These are phyloP conservation scores for Pseudomugil gertrudae DNA, from an alignment of 2,797 vertebrate species.

Conservation along the genomic window DNA sequence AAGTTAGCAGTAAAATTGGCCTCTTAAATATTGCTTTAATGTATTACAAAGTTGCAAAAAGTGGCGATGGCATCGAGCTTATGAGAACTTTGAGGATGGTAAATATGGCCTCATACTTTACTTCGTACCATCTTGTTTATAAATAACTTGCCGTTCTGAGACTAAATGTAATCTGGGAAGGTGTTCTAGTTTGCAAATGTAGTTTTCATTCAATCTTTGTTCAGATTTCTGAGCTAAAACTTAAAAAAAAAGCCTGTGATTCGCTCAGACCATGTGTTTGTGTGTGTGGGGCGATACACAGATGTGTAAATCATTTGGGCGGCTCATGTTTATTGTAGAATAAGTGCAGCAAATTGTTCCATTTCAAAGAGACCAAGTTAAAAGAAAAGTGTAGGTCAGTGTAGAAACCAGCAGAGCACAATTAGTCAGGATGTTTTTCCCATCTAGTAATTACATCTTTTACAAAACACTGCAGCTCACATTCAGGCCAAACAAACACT, in stretches of 20 bases:
- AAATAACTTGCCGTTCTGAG: neutral
- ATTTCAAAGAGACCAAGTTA: neutral
- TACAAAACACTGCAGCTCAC: conserved; percentile 15
- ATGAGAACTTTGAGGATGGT: too few relatives aligned
- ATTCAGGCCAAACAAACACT: neutral
- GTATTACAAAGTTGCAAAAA: neutral
- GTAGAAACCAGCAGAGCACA: neutral
- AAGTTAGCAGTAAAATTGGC: too few relatives aligned
- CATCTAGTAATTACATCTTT: conserved; percentile 42
- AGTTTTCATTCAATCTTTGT: neutral
- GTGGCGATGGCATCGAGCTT: too few relatives aligned
- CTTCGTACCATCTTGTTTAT: neutral
- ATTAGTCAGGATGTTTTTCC: neutral
- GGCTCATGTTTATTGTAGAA: neutral
- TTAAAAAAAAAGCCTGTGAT: neutral
- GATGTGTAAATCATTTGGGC: conserved; percentile 39
- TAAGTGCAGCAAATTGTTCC: conserved; percentile 11
- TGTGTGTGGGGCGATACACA: conserved; percentile 28
- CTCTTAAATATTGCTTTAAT: neutral
- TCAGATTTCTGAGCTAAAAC: conserved; percentile 2
- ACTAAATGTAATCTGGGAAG: neutral
- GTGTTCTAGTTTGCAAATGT: neutral
- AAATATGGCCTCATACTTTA: too few relatives aligned
- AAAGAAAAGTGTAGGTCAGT: neutral
- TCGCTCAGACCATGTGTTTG: conserved; percentile 35